Evolutionary conservation across 2,113 vertebrate genomes (phyloP), one percentile per base, ranked within the genome.

Genomic region (Nyctereutes procyonoides): DNA sequence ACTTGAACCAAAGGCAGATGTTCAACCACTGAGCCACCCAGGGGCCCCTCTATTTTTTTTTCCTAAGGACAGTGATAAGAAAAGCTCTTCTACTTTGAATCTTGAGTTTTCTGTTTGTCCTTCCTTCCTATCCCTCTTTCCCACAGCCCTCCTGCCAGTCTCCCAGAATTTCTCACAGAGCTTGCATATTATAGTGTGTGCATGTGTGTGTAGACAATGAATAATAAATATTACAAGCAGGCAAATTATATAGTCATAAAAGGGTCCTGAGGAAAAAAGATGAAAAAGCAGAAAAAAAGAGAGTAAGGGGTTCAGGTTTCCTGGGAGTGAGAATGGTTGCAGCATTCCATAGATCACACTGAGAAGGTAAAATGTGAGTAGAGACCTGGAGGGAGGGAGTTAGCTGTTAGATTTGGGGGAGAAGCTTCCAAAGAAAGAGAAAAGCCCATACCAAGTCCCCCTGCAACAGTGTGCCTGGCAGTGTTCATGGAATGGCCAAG

Each of bases 121-220:
- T 83, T 43, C 43, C 22, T 12, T n/a, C 48, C 26, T 22, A 12
- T 7, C 38, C 4, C 8, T 11, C 5, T 8, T 32, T 11, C 6
- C 10, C 10, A 1, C 8, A 22, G 2, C 8, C 55, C 15, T 63
- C 26, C 30, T 0, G 0, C 9, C n/a, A 43, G 65, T 15, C 55
- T 60, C 32, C 51, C 17, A 1, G n/a, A n/a, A n/a, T n/a, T 58
- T 76, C 20, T 90, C 43, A 22, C 12, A 94, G 30, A 56, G 16
- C 26, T 96, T 67, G 67, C 3, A 20, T 67, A 74, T 10, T 63
- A 32, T 24, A 58, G 17, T 28, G 22, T 22, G 22, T 35, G 65
- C 32, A 30, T 67, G 65, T 67, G 16, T n/a, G 16, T 16, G 17
- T 74, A 93, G 58, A 32, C 9, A 62, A 56, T 19, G 30, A 67